Evolutionary conservation across 2,113 vertebrate genomes (phyloP), one percentile per base, ranked within the genome.

Genomic region (Zootoca vivipara): DNA sequence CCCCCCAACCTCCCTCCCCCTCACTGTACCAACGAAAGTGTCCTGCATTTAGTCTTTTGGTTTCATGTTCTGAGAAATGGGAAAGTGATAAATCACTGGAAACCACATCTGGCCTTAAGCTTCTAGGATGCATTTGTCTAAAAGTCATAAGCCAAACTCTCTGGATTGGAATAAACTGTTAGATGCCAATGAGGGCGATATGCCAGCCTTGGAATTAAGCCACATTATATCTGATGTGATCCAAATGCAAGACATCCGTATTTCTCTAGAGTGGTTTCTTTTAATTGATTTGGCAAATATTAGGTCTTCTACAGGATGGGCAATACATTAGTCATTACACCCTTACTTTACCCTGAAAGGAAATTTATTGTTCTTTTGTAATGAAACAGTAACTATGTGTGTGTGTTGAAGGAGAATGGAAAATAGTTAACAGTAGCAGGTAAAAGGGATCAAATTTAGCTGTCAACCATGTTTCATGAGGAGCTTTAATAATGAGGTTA

Each of bases 51-150:
- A 81, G 5, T 94, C 89, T 95, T 94, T 91, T 96, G 92, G 94
- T 96, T 96, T 95, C 96, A 88, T 89, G 89, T 96, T 97, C 93
- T 96, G 96, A 97, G 97, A 97, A 97, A 97, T 94, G 95, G 89
- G 12, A 91, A 91, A 91, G 89, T 95, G 96, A 83, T 97, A 97
- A 96, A 97, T 97, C 96, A 96, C 95, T 95, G 20, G 64, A 93
- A 96, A 95, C 95, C 93, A 85, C 94, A 96, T 87, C 93, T 97
- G 96, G 96, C 95, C 89, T 93, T 95, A 92, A 94, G 95, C 95
- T 96, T 96, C 96, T 96, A 96, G 95, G 96, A 97, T 96, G 95
- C 95, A 97, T 97, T 97, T 97, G 95, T 97, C 96, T 96, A 96
- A 96, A 96, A 97, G 97, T 95, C 95, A 92, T 73, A 95, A 95